Conservation (phyloP, 1,140 invertebrate genomes). For the Eriocheir sinensis region DNA sequence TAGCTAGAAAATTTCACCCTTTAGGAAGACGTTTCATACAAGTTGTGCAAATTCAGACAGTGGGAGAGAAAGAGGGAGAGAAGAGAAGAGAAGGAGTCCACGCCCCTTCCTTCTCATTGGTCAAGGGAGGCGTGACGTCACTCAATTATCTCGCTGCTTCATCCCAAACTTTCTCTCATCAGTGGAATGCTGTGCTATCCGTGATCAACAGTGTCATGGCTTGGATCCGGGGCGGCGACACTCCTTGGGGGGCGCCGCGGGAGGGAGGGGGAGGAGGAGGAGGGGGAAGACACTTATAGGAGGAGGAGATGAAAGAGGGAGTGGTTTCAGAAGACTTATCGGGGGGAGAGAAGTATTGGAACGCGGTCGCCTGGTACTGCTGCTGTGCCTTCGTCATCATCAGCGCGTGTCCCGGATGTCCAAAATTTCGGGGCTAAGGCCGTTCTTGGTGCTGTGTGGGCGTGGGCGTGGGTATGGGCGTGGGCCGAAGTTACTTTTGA, state of each 20-base stretch:
- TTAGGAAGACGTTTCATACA: background rate
- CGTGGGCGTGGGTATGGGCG: background rate
- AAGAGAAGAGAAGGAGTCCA: no score
- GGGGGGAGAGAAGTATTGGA: background rate
- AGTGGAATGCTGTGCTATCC: background rate
- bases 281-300: background rate
- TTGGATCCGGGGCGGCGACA: background rate
- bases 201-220: background rate
- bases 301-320: background rate
- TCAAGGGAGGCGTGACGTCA: slow-evolving; percentile 26
- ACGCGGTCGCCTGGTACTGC: no score
- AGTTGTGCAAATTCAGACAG: slow-evolving; percentile 34
- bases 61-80: no score
- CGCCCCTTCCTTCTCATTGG: slow-evolving; percentile 39
- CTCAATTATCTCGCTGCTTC: slow-evolving; percentile 44
- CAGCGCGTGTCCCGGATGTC: background rate
- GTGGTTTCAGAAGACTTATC: background rate
- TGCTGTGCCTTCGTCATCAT: background rate
- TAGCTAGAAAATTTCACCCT: background rate
- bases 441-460: background rate
- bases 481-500: no score
- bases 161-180: slow-evolving; percentile 38
- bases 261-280: background rate
- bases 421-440: background rate
- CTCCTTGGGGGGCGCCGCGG: background rate